phyloP scores from a whole-genome alignment of 2,888 invertebrate species.

The Leptogaster cylindrica region DNA sequence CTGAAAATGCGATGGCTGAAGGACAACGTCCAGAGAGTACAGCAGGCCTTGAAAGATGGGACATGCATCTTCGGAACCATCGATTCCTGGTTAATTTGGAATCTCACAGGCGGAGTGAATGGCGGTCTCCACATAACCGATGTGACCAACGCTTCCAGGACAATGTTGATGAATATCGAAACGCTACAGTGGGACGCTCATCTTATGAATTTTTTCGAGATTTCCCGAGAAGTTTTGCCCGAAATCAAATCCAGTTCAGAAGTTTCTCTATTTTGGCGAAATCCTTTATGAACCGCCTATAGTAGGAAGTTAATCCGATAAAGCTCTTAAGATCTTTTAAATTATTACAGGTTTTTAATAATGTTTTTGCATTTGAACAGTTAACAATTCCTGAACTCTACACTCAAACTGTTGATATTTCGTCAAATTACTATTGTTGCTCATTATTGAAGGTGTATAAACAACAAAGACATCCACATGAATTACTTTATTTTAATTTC shows the following conservation, averaged over 20 bases:
- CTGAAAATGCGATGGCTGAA: conserved; percentile 93
- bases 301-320: no score
- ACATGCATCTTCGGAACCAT: conserved; percentile 88
- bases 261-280: no score
- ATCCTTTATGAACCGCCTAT: no score
- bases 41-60: conserved; percentile 75
- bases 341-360: no score
- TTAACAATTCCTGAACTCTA: no score
- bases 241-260: conserved; percentile 91
- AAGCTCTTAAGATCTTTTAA: no score
- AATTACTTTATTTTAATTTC: no score
- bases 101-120: conserved; percentile 74
- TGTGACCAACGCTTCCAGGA: conserved; percentile 96
- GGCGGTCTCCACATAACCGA: conserved; percentile 92
- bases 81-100: conserved; percentile 98
- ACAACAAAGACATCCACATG: no score
- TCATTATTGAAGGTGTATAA: no score
- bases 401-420: no score
- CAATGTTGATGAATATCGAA: conserved; percentile 95
- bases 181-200: conserved; percentile 88
- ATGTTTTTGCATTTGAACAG: no score
- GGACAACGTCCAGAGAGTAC: conserved; percentile 83
- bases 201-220: conserved; percentile 82
- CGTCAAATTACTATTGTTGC: no score
- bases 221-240: conserved; percentile 84